Evolutionary conservation across 2,888 invertebrate species (phyloP), one percentile per base, ranked within the genome.

Genomic region (Panzeria rudis): DNA sequence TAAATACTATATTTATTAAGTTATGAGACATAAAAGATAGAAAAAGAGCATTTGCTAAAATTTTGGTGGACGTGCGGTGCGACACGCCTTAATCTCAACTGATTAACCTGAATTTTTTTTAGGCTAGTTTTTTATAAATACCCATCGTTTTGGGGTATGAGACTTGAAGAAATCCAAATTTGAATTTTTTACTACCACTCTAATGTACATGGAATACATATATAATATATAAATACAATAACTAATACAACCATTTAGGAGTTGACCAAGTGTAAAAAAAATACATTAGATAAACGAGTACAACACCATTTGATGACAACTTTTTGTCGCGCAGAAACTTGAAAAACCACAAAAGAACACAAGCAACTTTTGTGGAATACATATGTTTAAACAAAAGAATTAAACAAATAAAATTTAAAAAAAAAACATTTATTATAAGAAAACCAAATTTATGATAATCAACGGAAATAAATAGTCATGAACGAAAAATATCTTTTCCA

Each of bases 391-490:
- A 72, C 41, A 61, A 80, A 80, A 64, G 56, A 59, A 41, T 41
- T 44, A 59, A 72, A 64, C n/a, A 69, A 25, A 68, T 59, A 56
- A 72, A 72, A 23, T 9, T 54, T 64, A 35, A 79, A 66, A 29
- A 29, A 47, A 68, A 61, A 29, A 32, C 11, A n/a, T n/a, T n/a
- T 52, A 47, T 38, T 47, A 72, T 47, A 80, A 71, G 17, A 80
- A 54, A 54, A 50, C 38, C 29, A 66, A 32, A 50, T 64, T 72
- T 85, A 85, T 82, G 82, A 15, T 78, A 82, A 82, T 85, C 50
- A 75, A 54, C 59, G 59, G 38, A 82, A 73, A 83, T 66, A 17
- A 41, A 71, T 75, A 23, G 41, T 23, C 13, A 29, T 61, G 29
- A 75, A 41, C 41, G 44, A 38, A 11, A 62, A 81, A 41, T 41